Conservation (phyloP, 37 sponge, comb jelly and placozoan genomes). For the Ianthella basta region DNA sequence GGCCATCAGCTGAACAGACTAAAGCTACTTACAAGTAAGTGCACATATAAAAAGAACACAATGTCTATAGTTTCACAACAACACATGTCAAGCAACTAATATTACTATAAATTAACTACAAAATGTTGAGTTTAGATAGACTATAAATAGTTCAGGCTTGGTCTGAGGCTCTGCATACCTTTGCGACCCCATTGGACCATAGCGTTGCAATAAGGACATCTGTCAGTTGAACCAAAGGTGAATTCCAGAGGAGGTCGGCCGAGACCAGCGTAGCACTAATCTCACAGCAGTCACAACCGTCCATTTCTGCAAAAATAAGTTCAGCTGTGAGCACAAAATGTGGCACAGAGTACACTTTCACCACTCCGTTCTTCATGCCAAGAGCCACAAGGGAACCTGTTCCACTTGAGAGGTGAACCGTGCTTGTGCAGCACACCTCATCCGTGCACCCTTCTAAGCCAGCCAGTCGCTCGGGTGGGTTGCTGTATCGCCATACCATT, state of each 20-base stretch:
- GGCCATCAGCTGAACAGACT: too few species aligned
- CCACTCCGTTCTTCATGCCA: slow-evolving; percentile 40
- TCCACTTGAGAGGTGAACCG: not conserved
- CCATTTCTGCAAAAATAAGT: slow-evolving; percentile 25
- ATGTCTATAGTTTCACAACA: too few species aligned
- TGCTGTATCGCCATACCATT: slow-evolving; percentile 50
- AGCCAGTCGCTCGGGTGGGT: slow-evolving; percentile 16
- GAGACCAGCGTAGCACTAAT: not conserved
- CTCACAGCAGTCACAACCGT: not conserved
- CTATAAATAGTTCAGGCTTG: too few species aligned
- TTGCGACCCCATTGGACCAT: slow-evolving; percentile 6
- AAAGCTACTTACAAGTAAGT: too few species aligned
- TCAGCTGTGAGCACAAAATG: slow-evolving; percentile 30
- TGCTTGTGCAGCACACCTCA: not conserved
- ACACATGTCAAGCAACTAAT: too few species aligned
- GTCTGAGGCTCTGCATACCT: not conserved
- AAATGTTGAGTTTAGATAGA: not conserved
- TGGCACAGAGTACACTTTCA: slow-evolving; percentile 68
- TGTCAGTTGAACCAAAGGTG: not conserved
- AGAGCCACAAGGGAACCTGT: slow-evolving; percentile 51
- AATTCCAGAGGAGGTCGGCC: not conserved
- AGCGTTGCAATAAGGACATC: slow-evolving; percentile 10
- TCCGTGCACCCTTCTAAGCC: not conserved
- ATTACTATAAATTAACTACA: not conserved
- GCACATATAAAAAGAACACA: too few species aligned